A percentile compares a stretch with the other conserved stretches of the same genome.
Conservation (phyloP, 2,113 vertebrate species). For the Zapornia atra region DNA sequence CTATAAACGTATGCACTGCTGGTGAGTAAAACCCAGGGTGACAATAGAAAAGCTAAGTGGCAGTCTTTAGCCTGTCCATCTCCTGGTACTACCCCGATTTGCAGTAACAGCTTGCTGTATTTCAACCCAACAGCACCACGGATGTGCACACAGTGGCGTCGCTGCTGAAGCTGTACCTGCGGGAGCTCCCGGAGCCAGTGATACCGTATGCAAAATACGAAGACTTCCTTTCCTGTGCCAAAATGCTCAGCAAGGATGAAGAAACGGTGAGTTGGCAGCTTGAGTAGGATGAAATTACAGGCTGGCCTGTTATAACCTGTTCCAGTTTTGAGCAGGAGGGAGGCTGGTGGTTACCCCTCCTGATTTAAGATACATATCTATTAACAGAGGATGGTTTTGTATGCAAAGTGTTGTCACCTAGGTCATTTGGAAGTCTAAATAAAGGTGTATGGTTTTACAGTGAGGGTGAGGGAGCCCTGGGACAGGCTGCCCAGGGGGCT, state of each 20-base stretch:
- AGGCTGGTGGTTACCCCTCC: background rate
- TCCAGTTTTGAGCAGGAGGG: background rate
- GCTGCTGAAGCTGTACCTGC: constrained; percentile 93
- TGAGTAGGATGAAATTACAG: background rate
- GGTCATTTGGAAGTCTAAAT: background rate
- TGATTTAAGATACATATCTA: background rate
- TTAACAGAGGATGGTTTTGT: background rate
- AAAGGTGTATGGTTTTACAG: background rate
- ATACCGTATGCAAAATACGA: constrained; percentile 93
- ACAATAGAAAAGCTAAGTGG: background rate
- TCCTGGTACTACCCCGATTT: background rate
- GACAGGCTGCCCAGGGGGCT: too few species aligned
- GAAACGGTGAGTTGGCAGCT: constrained; percentile 82
- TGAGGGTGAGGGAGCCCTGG: too few species aligned
- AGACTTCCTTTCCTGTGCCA: constrained; percentile 91
- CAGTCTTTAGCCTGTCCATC: background rate
- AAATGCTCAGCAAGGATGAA: constrained; percentile 90
- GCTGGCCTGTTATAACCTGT: background rate
- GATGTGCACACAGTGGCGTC: constrained; percentile 97
- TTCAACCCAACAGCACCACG: constrained; percentile 84
- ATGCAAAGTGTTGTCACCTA: background rate
- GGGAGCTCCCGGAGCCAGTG: constrained; percentile 95
- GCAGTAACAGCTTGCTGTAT: background rate
- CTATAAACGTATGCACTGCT: background rate
- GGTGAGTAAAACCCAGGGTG: background rate